Evolutionary conservation across 2,797 vertebrate genomes (phyloP), one percentile per base, ranked within the genome.

Genomic region (Sebastolobus altivelis): DNA sequence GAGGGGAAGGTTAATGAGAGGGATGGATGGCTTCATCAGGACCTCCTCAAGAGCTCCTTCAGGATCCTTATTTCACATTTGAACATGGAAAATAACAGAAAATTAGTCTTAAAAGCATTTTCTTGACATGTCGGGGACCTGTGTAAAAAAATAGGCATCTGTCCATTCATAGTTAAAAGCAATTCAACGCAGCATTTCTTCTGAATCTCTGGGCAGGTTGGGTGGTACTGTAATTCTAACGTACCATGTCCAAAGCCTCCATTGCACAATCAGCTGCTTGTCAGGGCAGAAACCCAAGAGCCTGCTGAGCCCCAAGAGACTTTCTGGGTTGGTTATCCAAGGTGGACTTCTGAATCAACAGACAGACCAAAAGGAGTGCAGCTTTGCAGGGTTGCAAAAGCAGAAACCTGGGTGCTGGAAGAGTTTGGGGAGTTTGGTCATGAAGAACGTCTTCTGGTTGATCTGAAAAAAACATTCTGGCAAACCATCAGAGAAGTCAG

Each of bases 1-100:
- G 54, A 62, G 43, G 18, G 13, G 43, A 29, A 37, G n/a, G 59
- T 77, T 73, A 55, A 61, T 25, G 60, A 74, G 68, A 68, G 18
- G 16, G 66, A 56, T 65, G 31, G 38, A 29, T 27, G 75, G 55
- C 16, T 66, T 40, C 12, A 62, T 31, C 43, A 61, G 49, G 33
- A 46, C 43, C 49, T 69, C 70, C 65, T 31, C 8, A 18, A 72
- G 18, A 65, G 31, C 22, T 52, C 33, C 22, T 10, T 54, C 52
- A 29, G 22, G 13, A 66, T 62, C 69, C 35, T 12, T 16, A 54
- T 52, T 75, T 71, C 56, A 25, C 46, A 43, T 9, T 33, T 1
- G 31, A 40, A 70, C 20, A 35, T 6, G 1, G 16, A 38, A 56
- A 38, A 13, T n/a, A 40, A 18, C 9, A 52, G 35, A 40, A 43